Base-by-base conservation (phyloP, 2,888 invertebrate species). In the Pycnomerus fuliginosus region DNA sequence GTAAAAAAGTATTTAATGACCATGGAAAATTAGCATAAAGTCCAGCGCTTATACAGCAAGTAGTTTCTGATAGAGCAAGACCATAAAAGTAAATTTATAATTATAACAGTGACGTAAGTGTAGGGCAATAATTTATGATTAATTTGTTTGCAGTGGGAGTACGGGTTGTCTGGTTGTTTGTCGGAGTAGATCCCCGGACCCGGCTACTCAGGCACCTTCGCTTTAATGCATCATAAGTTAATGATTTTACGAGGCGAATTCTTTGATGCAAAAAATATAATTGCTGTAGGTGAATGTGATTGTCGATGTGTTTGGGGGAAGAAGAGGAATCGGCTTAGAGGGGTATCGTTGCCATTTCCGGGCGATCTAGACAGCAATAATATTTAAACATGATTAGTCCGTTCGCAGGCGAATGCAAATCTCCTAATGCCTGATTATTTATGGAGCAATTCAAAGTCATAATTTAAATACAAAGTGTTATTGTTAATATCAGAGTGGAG, bases 391-490 rank as follows among this genome's bases (percentile, higher is more conserved):
- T 68, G 68, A 68, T 68, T 67, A 67, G 67, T 62, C 63, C 62
- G 56, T 58, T 59, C 46, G 46, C 37, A 38, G 55, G 64, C 63
- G 62, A 64, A 66, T 69, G 69, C 69, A 69, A 70, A 70, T 69
- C 71, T 71, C 69, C 69, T 70, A 71, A 71, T 71, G 67, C 70
- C 69, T 60, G 62, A 65, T 69, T 70, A 71, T 71, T 71, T 71
- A 71, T 69, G 70, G 65, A 68, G 70, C 71, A 69, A 71, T 70
- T 70, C 71, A 70, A 71, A 70, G 70, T 71, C 70, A 70, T 72
- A 72, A 72, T 71, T 72, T 72, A 72, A 72, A 71, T 71, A 70
- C 70, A 70, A 72, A 71, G 72, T 72, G 71, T 72, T 72, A 71
- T 71, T 71, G 72, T 72, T 71, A 71, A 71, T 72, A 71, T 69